Percentiles rank a stretch among this genome's conserved stretches.
Evolutionary conservation across 2,797 vertebrate genomes (phyloP).

Genomic region (Morelia viridis): DNA sequence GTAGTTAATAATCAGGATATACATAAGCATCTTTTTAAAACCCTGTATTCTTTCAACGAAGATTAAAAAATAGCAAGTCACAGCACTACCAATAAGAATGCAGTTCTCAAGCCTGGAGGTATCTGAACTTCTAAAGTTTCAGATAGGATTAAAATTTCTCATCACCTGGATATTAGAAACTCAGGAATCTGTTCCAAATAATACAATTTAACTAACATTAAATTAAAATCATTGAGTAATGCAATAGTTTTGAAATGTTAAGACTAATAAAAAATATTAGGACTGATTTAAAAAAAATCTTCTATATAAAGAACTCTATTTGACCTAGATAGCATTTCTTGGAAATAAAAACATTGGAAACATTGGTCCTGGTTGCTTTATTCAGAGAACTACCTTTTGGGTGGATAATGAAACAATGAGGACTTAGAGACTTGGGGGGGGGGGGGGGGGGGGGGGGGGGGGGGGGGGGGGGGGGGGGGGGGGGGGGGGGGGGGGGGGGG

Average conservation of each 20-base stretch:
- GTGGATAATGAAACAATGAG: neutral
- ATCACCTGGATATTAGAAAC: neutral
- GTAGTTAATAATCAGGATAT: neutral
- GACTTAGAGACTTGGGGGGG: no score
- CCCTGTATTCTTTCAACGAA: neutral
- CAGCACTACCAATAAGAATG: neutral
- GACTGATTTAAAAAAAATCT: neutral
- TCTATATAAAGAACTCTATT: neutral
- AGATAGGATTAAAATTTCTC: neutral
- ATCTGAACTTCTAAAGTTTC: neutral
- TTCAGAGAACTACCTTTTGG: neutral
- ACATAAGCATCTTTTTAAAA: neutral
- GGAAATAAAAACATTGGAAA: neutral
- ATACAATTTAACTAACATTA: neutral
- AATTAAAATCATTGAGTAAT: neutral
- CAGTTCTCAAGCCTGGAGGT: neutral
- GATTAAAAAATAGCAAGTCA: neutral
- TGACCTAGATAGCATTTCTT: neutral
- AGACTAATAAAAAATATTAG: neutral
- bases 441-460: no score
- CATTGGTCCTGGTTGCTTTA: neutral
- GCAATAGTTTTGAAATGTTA: neutral
- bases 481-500: no score
- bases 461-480: no score
- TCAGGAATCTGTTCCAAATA: neutral